A percentile compares a stretch with the other conserved stretches of the same genome.
Conservation (phyloP, 2,797 vertebrate genomes). For the Dromococcyx pavoninus region DNA sequence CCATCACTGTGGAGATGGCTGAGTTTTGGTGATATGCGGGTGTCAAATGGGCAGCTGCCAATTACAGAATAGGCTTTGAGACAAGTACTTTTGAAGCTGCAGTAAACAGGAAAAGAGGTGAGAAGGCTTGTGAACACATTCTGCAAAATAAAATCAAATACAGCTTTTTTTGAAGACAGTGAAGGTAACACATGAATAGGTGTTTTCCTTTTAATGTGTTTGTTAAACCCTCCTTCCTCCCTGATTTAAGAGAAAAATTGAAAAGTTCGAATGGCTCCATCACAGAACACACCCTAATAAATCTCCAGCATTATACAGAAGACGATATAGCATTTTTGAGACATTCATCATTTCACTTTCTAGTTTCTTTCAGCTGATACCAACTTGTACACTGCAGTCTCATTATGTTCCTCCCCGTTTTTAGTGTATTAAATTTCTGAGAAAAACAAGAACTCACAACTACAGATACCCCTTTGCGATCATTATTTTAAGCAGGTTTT, state of each 20-base stretch:
- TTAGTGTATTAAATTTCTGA: not conserved
- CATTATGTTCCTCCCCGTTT: not conserved
- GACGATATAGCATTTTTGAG: not conserved
- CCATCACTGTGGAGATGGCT: accelerated
- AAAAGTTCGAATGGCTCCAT: not conserved
- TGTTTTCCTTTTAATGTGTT: not conserved
- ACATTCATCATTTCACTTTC: not conserved
- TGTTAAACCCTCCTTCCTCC: not conserved
- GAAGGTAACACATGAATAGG: not conserved
- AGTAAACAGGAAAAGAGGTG: constrained; percentile 59
- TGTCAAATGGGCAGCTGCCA: not conserved
- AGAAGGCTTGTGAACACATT: not conserved
- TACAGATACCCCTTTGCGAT: not conserved
- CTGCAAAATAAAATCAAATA: not conserved
- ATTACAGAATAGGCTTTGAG: not conserved
- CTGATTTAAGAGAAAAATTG: not conserved
- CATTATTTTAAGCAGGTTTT: not conserved
- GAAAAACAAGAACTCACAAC: not conserved
- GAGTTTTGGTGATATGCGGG: not conserved
- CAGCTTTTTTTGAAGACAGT: accelerated
- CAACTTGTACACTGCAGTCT: not conserved
- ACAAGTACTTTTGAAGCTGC: not conserved
- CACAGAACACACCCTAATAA: not conserved
- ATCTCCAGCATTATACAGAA: not conserved
- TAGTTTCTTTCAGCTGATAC: not conserved